Evolutionary conservation across 37 sponge, comb jelly and placozoan genomes (phyloP), one percentile per base, ranked within the genome.

Genomic region (Axinella damicornis): DNA sequence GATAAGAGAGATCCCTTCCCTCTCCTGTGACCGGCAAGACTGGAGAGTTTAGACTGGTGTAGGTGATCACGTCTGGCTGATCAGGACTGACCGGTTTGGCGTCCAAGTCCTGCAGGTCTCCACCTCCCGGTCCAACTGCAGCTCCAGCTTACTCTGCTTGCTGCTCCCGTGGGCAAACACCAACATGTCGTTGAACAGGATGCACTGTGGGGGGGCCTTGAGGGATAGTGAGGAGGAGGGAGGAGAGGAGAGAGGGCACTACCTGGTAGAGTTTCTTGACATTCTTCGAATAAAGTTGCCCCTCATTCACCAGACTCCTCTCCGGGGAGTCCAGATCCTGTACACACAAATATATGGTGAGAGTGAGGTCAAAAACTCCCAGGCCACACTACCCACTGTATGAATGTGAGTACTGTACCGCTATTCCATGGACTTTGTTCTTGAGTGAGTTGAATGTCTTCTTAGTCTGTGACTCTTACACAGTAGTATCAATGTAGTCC

Each of bases 171-270:
- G 84, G 25, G 98, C 98, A 93, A 97, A 93, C 61, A 97, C 95
- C 31, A 97, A 79, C 18, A 93, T 74, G 68, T 97, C 95, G 80
- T 90, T 95, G 84, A 97, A 97, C 41, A 97, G 67, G 33, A 97
- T 87, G 52, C 95, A 95, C 96, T n/a, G n/a, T n/a, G n/a, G 70
- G 31, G 16, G 33, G 21, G 57, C 6, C 6, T 12, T 4, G 70
- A 41, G 57, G 28, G 34, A n/a, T n/a, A n/a, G n/a, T n/a, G n/a
- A 33, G 31, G 69, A 13, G 34, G 20, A 65, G 27, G 56, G 28
- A 20, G 35, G 37, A 77, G 60, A 38, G 35, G 28, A 57, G 27
- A 63, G 57, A 17, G 33, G 17, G 21, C 1, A 25, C 5, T 46
- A 92, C 92, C 80, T 90, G 84, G 69, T 97, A 97, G 9, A 87